Percentiles rank a stretch among this genome's conserved stretches.
These are phyloP conservation scores for Abramis brama DNA, from an alignment of 2,113 vertebrate genomes.

Conservation along the genomic window DNA sequence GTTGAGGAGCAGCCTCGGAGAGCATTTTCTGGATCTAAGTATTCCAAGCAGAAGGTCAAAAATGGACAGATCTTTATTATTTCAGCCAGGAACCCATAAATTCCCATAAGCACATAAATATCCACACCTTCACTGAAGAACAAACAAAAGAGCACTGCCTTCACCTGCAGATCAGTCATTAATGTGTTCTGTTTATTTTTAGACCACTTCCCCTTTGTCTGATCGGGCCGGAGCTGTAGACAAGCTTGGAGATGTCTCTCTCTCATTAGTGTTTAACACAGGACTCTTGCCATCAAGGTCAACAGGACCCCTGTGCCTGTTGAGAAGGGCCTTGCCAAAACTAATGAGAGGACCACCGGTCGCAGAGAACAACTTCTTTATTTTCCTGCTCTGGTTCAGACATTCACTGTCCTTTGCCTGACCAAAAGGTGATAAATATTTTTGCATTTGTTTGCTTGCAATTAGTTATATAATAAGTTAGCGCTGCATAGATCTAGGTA, in stretches of 20 bases:
- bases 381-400: background rate
- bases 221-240: background rate
- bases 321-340: slow-evolving; percentile 49
- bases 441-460: background rate
- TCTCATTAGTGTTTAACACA: slow-evolving; percentile 60
- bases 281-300: slow-evolving; percentile 57
- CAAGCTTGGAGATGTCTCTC: slow-evolving; percentile 46
- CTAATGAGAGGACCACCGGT: slow-evolving; percentile 56
- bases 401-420: background rate
- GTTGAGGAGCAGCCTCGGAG: background rate
- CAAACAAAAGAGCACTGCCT: slow-evolving; percentile 25
- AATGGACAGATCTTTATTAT: background rate
- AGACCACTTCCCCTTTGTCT: slow-evolving; percentile 13
- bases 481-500: background rate
- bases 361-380: background rate
- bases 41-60: background rate
- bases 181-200: slow-evolving; percentile 27
- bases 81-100: background rate
- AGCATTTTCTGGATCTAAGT: background rate
- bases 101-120: background rate
- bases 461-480: background rate
- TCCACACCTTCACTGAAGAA: slow-evolving; percentile 17
- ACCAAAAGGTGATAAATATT: background rate
- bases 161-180: slow-evolving; percentile 26
- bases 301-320: slow-evolving; percentile 34